Evolutionary conservation across 2,797 vertebrate genomes (phyloP).

Genomic region (Manis javanica): DNA sequence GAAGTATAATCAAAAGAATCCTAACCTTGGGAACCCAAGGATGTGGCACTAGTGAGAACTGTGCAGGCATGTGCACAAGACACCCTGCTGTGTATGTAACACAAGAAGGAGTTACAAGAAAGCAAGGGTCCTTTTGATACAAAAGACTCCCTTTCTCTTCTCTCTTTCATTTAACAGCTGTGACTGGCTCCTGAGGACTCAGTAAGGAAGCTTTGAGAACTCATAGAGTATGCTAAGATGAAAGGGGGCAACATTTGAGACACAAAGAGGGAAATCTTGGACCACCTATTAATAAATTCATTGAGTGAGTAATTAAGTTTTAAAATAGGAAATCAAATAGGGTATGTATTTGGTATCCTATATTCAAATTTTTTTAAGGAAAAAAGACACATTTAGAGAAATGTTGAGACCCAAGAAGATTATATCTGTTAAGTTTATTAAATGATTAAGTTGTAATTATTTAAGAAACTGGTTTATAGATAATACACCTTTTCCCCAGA

Average conservation of each 20-base stretch:
- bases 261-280: background rate
- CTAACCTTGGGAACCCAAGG: background rate
- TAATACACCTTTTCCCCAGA: background rate
- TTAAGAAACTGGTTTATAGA: conserved; percentile 18
- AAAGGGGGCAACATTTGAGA: background rate
- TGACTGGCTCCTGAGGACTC: background rate
- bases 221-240: background rate
- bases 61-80: background rate
- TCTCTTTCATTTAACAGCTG: background rate
- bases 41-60: background rate
- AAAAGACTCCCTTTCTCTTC: background rate
- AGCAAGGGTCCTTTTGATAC: background rate
- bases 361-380: background rate
- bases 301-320: background rate
- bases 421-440: background rate
- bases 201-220: background rate
- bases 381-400: background rate
- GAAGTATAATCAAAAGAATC: background rate
- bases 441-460: background rate
- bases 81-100: background rate
- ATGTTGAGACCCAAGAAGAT: background rate
- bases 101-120: background rate
- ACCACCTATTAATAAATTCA: background rate
- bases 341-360: background rate
- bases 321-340: background rate